Conservation (phyloP, 2,797 vertebrate genomes). For the Takifugu ocellatus region DNA sequence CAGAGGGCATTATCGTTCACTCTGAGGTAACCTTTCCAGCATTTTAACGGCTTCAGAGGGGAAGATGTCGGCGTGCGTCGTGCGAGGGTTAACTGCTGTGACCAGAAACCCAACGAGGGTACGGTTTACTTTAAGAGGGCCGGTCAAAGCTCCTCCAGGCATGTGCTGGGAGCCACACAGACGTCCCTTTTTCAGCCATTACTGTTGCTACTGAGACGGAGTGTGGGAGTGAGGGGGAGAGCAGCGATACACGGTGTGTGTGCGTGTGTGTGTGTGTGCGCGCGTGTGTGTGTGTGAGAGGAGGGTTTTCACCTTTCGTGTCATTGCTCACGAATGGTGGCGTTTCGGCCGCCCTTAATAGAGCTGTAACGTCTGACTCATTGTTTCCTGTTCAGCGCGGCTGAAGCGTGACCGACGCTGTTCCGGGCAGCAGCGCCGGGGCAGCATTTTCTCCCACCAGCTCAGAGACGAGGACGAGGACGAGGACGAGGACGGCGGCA, state of each 20-base stretch:
- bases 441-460: slow-evolving; percentile 6
- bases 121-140: slow-evolving; percentile 47
- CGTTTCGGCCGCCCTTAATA: neutral
- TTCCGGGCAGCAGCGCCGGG: slow-evolving; percentile 1
- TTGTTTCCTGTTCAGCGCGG: slow-evolving; percentile 46
- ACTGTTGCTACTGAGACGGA: slow-evolving; percentile 45
- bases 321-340: neutral
- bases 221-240: slow-evolving; percentile 1
- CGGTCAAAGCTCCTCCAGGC: slow-evolving; percentile 49
- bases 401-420: slow-evolving; percentile 27
- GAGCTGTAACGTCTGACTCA: slow-evolving; percentile 25
- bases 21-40: slow-evolving; percentile 36
- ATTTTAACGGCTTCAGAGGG: neutral
- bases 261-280: neutral
- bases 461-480: slow-evolving; percentile 13
- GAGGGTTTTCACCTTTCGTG: slow-evolving; percentile 10
- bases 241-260: neutral
- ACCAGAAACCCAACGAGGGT: slow-evolving; percentile 12
- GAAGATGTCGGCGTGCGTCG: neutral
- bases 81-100: neutral
- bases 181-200: slow-evolving; percentile 68
- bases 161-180: slow-evolving; percentile 57
- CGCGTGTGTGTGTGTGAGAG: neutral
- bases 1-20: neutral
- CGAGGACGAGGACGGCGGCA: neutral